Percentiles rank a stretch among this genome's conserved stretches.
These are phyloP conservation scores for Aythya baeri DNA, from an alignment of 2,113 vertebrate species.

Conservation along the genomic window DNA sequence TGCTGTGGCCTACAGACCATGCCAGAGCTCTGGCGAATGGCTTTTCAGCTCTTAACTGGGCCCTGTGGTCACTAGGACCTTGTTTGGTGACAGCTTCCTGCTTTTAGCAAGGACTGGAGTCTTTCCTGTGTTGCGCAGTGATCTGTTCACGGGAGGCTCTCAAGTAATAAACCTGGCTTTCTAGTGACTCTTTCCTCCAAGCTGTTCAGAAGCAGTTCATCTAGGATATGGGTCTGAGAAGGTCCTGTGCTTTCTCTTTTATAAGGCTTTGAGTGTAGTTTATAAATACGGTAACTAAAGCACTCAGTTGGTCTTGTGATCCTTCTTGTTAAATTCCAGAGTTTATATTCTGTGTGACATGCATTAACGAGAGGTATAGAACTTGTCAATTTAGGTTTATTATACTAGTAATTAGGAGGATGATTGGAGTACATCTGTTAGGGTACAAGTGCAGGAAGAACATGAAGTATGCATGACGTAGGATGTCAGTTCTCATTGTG, in stretches of 20 bases:
- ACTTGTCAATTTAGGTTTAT: neutral
- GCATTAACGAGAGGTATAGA: neutral
- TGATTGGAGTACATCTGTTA: neutral
- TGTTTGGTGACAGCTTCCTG: conserved; percentile 9
- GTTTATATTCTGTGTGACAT: neutral
- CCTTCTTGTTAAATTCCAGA: neutral
- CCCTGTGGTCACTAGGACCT: neutral
- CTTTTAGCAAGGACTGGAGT: neutral
- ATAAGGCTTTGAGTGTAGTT: neutral
- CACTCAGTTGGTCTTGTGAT: neutral
- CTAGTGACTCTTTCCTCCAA: neutral
- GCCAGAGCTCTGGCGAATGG: neutral
- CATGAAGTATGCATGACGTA: accelerated
- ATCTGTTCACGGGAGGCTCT: neutral
- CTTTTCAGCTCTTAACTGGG: neutral
- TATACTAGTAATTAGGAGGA: neutral
- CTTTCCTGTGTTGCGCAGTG: neutral
- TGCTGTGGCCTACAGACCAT: neutral
- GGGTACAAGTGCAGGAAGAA: neutral
- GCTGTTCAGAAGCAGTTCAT: neutral
- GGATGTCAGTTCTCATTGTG: neutral
- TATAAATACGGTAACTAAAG: neutral
- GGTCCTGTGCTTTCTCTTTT: neutral
- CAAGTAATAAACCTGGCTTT: neutral
- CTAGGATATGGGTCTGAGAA: neutral